These are phyloP conservation scores for Dascyllus trimaculatus DNA, from an alignment of 2,113 vertebrate genomes.

Conservation along the genomic window DNA sequence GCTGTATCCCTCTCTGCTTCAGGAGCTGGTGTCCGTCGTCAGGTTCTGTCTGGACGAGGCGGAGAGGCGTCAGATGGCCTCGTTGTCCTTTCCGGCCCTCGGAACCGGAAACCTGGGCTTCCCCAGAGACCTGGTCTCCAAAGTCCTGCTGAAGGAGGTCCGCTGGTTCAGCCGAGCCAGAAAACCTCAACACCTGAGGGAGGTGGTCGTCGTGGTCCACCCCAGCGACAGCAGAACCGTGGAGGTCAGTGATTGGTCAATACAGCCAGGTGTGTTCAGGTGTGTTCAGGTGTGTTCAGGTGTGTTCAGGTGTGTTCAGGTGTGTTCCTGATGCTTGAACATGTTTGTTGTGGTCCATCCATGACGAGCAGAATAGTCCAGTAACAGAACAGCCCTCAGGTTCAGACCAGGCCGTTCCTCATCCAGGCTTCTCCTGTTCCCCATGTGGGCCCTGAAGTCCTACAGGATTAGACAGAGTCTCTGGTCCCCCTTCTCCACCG, in stretches of 20 bases:
- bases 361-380: too few species aligned
- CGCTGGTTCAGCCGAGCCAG: constrained; percentile 78
- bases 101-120: constrained; percentile 90
- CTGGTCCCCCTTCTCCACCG: too few species aligned
- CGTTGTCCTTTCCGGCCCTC: constrained; percentile 90
- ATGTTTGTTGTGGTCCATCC: too few species aligned
- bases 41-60: constrained; percentile 82
- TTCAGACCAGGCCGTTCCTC: too few species aligned
- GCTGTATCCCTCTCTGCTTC: not conserved
- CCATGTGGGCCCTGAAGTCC: too few species aligned
- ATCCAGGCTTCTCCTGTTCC: too few species aligned
- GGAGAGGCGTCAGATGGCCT: constrained; percentile 77
- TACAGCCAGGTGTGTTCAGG: constrained; percentile 49
- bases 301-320: too few species aligned
- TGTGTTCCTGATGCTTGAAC: too few species aligned
- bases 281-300: too few species aligned
- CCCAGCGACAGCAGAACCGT: constrained; percentile 75
- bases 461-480: too few species aligned
- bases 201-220: constrained; percentile 86
- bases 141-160: constrained; percentile 83
- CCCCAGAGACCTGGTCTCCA: constrained; percentile 84
- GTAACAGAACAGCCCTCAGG: too few species aligned
- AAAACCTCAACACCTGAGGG: constrained; percentile 69
- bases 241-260: constrained; percentile 50
- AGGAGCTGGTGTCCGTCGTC: constrained; percentile 82